Evolutionary conservation across 2,888 invertebrate genomes (phyloP), one percentile per base, ranked within the genome.

Genomic region (Amblyteles armatorius): DNA sequence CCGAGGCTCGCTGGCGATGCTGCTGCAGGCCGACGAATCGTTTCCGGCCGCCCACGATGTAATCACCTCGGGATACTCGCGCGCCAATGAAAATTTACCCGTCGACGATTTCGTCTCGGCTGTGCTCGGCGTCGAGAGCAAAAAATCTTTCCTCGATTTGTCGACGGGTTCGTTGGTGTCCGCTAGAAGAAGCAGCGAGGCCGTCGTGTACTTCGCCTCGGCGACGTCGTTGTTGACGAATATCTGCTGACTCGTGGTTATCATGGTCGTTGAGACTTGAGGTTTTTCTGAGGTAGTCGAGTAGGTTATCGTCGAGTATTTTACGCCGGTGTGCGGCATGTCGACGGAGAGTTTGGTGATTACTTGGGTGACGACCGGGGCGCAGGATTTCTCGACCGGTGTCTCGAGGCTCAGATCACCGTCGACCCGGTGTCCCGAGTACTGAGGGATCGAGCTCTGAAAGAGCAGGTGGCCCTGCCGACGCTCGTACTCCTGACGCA

Each of bases 381-480:
- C 48, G n/a, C 36, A 19, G 11, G 40, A 77, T 50, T 9, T 79
- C 0, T 82, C 84, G 73, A 74, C 26, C 26, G 82, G 60, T 6
- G 84, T 86, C 50, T 84, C 88, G 26, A 88, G 92, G 63, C 89
- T 91, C 3, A 91, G 89, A 82, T 94, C 93, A 33, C 91, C 93
- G 52, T 94, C 94, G 11, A 95, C 92, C 0, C 94, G 92, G 90
- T 95, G 95, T 85, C 95, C 95, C 5, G 96, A 96, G 87, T 95
- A 96, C 87, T 96, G 95, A 40, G 95, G 96, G 80, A 96, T 95
- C 55, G 95, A 95, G 86, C 95, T 95, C 88, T 96, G 95, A 89
- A 96, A 96, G 65, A 96, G 94, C 5, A 96, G 94, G 57, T 94
- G 94, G 5, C 96, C 95, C 88, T 95, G 95, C 26, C 95, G 94